Evolutionary conservation across 1,140 invertebrate species (phyloP), one percentile per base, ranked within the genome.

Genomic region (Octopus bimaculoides): DNA sequence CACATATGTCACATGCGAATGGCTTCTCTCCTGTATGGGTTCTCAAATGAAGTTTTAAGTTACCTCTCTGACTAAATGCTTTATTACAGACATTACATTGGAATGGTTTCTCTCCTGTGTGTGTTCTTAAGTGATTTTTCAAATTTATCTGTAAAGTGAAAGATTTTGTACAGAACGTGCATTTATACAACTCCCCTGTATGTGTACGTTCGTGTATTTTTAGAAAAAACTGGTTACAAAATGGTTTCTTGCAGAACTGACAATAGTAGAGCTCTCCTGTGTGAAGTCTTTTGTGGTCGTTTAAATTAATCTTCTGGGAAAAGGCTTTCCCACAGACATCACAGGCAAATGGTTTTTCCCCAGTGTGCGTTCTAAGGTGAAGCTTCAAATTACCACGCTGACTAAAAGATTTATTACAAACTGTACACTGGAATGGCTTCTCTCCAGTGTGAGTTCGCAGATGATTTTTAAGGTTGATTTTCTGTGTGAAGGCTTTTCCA

Each of bases 271-370:
- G 77, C 52, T 77, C 75, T 17, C 75, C 75, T 8, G 79, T 55
- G 55, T 80, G 79, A 20, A 74, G 66, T 6, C 66, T 3, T 69
- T 69, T 71, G 71, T 80, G 82, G 12, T 78, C 54, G n/a, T 80
- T 82, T 5, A 82, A 20, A 61, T 77, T 80, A 8, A 75, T 61
- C 54, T 77, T 81, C 53, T 76, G 74, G 10, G 85, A 79, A 71
- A 86, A 85, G 5, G 66, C 66, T 89, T 97, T 97, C 87, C 97
- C 97, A 17, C 97, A 92, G 0, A 96, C 96, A 90, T 99, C 97
- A 91, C 98, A 99, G 20, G 94, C 94, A 91, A 97, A 98, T 4
- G 98, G 98, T 88, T 98, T 99, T 88, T 99, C 97, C 78, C 84
- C 85, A 20, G 84, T 85, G 77, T 89, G 88, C 41, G 84, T 87